Evolutionary conservation across 2,113 vertebrate species (phyloP), one percentile per base, ranked within the genome.

Genomic region (Marmota monax): DNA sequence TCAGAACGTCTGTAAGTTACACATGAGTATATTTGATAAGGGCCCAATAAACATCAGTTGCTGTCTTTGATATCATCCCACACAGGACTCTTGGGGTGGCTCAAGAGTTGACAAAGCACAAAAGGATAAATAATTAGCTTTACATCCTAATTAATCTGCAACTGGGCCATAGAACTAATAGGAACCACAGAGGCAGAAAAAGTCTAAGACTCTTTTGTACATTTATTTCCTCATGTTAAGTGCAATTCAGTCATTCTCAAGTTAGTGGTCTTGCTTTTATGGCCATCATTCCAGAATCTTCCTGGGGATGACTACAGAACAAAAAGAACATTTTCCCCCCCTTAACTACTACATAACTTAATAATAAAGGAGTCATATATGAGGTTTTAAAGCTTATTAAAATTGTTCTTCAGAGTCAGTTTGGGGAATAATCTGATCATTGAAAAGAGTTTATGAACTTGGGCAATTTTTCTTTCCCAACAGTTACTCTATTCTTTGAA

Each of bases 401-500:
- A 85, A 67, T 89, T 82, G 18, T 87, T 90, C 45, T 87, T 76
- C 65, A 42, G 53, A 84, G 37, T 87, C 69, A 48, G 7, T 72
- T 34, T 78, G 22, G 58, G 27, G 34, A 74, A 32, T 92, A 77
- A 78, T 53, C 25, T 92, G 56, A 88, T 87, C 65, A n/a, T 34
- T 85, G 42, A 90, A 84, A 79, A 94, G 82, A 39, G 56, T 58
- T 84, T 65, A 74, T 82, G 69, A 79, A 96, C 87, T 79, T 86
- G 32, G 39, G 22, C n/a, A 53, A 45, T 87, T 87, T 89, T 89
- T 86, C 67, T 85, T 87, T 69, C 48, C 67, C 34, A 82, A 23
- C 3, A 88, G 32, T 79, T 90, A 45, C 56, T 63, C 25, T 88
- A 10, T 82, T 79, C 84, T 96, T 94, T 53, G 63, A 77, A 84